These are phyloP conservation scores for Drepanosiphum platanoidis DNA, from an alignment of 2,888 invertebrate genomes.

Conservation along the genomic window DNA sequence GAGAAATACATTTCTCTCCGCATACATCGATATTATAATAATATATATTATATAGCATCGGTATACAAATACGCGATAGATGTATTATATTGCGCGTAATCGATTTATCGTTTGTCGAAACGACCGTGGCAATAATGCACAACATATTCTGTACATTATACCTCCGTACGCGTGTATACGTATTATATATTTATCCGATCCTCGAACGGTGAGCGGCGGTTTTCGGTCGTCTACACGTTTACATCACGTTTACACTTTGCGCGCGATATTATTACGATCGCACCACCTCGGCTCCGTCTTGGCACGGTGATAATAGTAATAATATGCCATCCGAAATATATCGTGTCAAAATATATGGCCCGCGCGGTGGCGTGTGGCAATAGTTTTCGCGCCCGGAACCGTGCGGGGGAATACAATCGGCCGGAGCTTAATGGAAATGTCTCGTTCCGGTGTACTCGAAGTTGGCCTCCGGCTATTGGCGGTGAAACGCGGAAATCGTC, in stretches of 20 bases:
- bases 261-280: too few relatives aligned
- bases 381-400: too few relatives aligned
- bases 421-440: background rate
- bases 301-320: too few relatives aligned
- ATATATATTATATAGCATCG: background rate
- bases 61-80: background rate
- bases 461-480: background rate
- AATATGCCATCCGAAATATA: too few relatives aligned
- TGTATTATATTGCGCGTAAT: background rate
- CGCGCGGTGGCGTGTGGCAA: too few relatives aligned
- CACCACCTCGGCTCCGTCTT: too few relatives aligned
- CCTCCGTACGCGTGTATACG: too few relatives aligned
- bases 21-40: background rate
- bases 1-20: background rate
- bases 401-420: background rate
- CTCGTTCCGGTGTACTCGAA: background rate
- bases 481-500: background rate
- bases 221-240: too few relatives aligned
- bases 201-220: too few relatives aligned
- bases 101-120: background rate
- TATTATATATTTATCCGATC: too few relatives aligned
- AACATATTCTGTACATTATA: background rate
- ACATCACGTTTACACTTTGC: too few relatives aligned
- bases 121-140: background rate
- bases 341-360: too few relatives aligned